These are phyloP conservation scores for Onychomys arenicola DNA, from an alignment of 2,797 vertebrate genomes.

Conservation along the genomic window DNA sequence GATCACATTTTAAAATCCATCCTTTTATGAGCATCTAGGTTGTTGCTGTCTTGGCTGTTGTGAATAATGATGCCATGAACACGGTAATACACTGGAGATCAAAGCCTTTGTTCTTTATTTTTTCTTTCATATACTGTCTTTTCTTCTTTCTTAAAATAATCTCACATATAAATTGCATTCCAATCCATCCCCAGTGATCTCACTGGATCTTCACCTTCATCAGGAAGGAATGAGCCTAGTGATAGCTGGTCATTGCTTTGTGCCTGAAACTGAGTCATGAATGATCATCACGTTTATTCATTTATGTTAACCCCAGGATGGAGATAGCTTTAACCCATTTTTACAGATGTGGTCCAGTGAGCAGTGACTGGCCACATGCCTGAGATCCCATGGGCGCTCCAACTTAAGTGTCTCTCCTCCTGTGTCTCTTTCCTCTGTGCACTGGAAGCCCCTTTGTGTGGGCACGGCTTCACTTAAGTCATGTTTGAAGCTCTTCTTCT, in stretches of 20 bases:
- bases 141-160: constrained; percentile 11
- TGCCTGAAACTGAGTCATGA: constrained; percentile 39
- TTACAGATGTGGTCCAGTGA: constrained; percentile 56
- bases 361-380: not conserved
- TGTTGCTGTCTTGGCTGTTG: not conserved
- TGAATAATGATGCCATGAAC: not conserved
- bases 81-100: not conserved
- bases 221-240: not conserved
- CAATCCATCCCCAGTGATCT: not conserved
- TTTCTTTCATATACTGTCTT: not conserved
- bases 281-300: constrained; percentile 27
- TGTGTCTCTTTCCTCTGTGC: not conserved
- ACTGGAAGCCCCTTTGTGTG: not conserved
- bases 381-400: not conserved
- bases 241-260: constrained; percentile 16
- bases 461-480: not conserved
- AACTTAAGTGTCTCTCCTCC: not conserved
- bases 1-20: not conserved
- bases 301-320: not conserved
- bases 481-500: constrained; percentile 50
- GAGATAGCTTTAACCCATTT: not conserved
- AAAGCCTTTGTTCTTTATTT: not conserved
- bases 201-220: constrained; percentile 15
- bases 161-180: not conserved
- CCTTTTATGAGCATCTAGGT: not conserved